Conservation (phyloP, 2,113 vertebrate species). For the Chaetops frenatus region DNA sequence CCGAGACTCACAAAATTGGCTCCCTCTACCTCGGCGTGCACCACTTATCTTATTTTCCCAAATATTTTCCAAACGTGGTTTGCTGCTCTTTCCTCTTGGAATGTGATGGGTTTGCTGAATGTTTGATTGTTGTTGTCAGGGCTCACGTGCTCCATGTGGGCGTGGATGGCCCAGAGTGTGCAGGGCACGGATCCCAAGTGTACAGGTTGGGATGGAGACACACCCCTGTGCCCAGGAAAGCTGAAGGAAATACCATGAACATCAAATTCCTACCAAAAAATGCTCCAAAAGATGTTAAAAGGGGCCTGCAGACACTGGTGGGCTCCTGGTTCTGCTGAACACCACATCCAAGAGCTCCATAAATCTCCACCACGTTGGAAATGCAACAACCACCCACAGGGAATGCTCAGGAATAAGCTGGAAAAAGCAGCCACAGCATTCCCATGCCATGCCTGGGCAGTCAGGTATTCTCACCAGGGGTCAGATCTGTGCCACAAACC, state of each 20-base stretch:
- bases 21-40: neutral
- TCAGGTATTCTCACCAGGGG: rapidly evolving
- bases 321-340: neutral
- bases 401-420: neutral
- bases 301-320: rapidly evolving
- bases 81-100: neutral
- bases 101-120: neutral
- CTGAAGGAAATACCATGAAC: rapidly evolving
- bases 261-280: neutral
- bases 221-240: rapidly evolving
- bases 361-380: neutral
- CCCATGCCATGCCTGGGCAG: neutral
- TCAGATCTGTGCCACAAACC: neutral
- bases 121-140: neutral
- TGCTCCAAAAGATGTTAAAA: neutral
- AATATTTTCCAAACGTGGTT: neutral
- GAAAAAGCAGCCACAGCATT: neutral
- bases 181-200: neutral
- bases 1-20: conserved; percentile 4
- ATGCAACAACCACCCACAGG: rapidly evolving
- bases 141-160: neutral
- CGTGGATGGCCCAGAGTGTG: neutral
- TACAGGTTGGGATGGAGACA: neutral
- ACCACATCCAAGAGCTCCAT: rapidly evolving
- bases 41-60: conserved; percentile 1